phyloP scores from a whole-genome alignment of 2,888 invertebrate genomes.

The Camptogramma bilineatum region DNA sequence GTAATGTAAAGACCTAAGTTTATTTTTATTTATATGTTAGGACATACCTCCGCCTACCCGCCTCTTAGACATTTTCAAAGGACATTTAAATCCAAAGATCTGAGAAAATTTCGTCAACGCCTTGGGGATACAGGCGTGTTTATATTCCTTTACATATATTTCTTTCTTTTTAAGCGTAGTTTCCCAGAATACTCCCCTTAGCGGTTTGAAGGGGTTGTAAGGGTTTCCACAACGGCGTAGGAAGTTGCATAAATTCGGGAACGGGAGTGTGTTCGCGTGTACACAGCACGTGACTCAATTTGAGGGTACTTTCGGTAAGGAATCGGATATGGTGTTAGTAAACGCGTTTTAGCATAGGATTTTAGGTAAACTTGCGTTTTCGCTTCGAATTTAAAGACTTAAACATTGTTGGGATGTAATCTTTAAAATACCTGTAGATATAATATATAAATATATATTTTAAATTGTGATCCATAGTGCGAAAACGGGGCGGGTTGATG shows the following conservation, averaged over 20 bases:
- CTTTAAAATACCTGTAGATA: too few relatives aligned
- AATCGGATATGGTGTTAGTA: conserved; percentile 1
- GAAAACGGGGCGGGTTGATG: too few relatives aligned
- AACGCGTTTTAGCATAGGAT: conserved; percentile 1
- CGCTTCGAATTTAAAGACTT: background rate
- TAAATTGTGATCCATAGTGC: too few relatives aligned
- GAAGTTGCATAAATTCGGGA: conserved; percentile 74
- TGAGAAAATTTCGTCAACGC: too few relatives aligned
- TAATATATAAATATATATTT: too few relatives aligned
- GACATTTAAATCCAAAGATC: too few relatives aligned
- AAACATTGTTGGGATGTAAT: background rate
- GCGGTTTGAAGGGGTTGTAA: conserved; percentile 47
- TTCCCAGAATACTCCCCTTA: conserved; percentile 32
- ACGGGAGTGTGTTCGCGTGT: conserved; percentile 75
- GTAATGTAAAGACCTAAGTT: too few relatives aligned
- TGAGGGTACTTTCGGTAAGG: conserved; percentile 50
- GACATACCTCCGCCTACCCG: too few relatives aligned
- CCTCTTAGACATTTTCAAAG: too few relatives aligned
- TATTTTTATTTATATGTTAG: too few relatives aligned
- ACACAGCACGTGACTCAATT: conserved; percentile 70
- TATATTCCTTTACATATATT: too few relatives aligned
- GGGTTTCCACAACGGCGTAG: conserved; percentile 51
- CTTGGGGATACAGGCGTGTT: too few relatives aligned
- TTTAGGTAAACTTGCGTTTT: background rate
- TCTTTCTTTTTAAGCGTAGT: conserved; percentile 6